Conservation (phyloP, 1,140 invertebrate genomes). For the Drosophila nebulosa region DNA sequence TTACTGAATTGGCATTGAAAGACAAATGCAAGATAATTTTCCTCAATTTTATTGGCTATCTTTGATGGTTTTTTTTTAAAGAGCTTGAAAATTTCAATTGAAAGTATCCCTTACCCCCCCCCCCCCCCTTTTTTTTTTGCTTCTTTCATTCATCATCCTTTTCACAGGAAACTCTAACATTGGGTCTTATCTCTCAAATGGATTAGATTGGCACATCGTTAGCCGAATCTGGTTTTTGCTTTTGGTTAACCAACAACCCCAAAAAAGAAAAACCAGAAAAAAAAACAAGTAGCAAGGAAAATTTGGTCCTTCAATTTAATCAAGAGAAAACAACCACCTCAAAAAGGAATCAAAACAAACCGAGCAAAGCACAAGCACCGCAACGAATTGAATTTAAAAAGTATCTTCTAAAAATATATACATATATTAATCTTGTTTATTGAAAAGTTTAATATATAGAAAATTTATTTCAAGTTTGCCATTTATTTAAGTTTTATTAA, state of each 20-base stretch:
- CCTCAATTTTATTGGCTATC: background rate
- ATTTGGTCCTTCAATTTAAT: slow-evolving; percentile 29
- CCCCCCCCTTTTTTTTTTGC: no score
- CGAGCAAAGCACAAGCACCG: slow-evolving; percentile 43
- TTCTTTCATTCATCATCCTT: no score
- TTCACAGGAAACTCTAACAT: background rate
- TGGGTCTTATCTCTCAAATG: slow-evolving; percentile 31
- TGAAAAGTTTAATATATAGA: no score
- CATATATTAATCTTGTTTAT: background rate
- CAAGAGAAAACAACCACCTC: slow-evolving; percentile 51
- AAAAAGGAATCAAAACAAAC: slow-evolving; percentile 17
- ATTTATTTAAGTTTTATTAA: no score
- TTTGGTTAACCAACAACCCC: slow-evolving; percentile 17
- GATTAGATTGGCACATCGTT: slow-evolving; percentile 69
- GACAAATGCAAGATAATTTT: background rate
- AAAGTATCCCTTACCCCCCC: no score
- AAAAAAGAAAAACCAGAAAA: slow-evolving; percentile 6
- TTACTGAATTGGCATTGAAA: background rate
- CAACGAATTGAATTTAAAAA: slow-evolving; percentile 54
- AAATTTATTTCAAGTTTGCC: no score
- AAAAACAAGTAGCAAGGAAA: slow-evolving; percentile 1
- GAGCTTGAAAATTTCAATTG: background rate
- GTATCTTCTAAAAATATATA: background rate
- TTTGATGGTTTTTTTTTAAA: background rate
- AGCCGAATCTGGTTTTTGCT: slow-evolving; percentile 34